Percentiles rank a stretch among this genome's conserved stretches.
phyloP scores from a whole-genome alignment of 2,113 vertebrate species.

The Phainopepla nitens region DNA sequence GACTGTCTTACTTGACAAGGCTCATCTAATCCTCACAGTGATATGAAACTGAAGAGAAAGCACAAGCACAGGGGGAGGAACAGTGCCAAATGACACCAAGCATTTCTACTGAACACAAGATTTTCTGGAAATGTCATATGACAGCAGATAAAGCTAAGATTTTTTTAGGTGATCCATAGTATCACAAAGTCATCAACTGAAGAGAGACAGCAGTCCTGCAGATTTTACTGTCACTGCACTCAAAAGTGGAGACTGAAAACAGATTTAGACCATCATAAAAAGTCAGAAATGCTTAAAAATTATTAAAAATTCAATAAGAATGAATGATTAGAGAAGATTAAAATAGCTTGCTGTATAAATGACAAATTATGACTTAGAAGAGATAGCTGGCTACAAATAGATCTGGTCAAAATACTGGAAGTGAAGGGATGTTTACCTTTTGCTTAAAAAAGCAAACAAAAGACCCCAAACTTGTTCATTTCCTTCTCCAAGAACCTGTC shows the following conservation, averaged over 20 bases:
- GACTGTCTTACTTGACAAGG: not conserved
- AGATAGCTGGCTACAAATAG: not conserved
- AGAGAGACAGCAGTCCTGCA: not conserved
- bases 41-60: not conserved
- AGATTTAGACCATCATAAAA: not conserved
- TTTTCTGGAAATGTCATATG: not conserved
- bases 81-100: not conserved
- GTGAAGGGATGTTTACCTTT: not conserved
- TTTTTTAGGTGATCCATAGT: not conserved
- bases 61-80: not conserved
- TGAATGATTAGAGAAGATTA: not conserved
- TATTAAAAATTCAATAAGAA: not conserved
- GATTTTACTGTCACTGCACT: not conserved
- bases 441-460: not conserved
- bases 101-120: not conserved
- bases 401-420: not conserved
- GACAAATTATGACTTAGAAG: not conserved
- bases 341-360: not conserved
- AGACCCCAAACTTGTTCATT: not conserved
- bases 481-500: not conserved
- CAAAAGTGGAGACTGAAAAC: not conserved
- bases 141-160: not conserved
- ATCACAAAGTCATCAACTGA: not conserved
- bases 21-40: constrained; percentile 7
- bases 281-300: not conserved